These are phyloP conservation scores for Anthonomus grandis DNA, from an alignment of 1,140 invertebrate species.

Conservation along the genomic window DNA sequence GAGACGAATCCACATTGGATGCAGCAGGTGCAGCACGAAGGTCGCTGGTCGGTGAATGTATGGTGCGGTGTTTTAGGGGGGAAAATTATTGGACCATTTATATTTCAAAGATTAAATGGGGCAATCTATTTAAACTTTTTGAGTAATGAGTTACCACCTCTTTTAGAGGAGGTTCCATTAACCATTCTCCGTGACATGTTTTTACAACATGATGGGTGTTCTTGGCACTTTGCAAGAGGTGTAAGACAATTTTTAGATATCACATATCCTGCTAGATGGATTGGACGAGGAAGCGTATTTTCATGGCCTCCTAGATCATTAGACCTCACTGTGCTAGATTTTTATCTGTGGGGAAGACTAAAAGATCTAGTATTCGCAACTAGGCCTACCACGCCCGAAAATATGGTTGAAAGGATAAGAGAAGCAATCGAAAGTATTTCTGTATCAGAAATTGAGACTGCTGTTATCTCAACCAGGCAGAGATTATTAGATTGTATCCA, in stretches of 20 bases:
- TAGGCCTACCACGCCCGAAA: too few relatives aligned
- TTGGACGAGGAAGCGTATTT: constrained; percentile 15
- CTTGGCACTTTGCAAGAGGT: constrained; percentile 26
- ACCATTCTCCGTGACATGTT: constrained; percentile 31
- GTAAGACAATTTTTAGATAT: constrained; percentile 8
- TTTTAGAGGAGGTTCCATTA: constrained; percentile 41
- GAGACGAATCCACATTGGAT: constrained; percentile 38
- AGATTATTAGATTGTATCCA: too few relatives aligned
- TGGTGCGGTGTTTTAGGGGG: constrained; percentile 42
- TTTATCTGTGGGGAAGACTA: too few relatives aligned
- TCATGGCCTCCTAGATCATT: neutral
- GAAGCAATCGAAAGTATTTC: too few relatives aligned
- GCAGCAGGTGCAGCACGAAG: constrained; percentile 19
- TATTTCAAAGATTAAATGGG: constrained; percentile 32
- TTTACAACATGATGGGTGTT: constrained; percentile 39
- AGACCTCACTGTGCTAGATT: too few relatives aligned
- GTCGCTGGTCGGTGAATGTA: constrained; percentile 33
- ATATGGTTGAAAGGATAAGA: too few relatives aligned
- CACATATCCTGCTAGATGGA: neutral
- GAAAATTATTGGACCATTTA: constrained; percentile 38
- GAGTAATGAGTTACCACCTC: constrained; percentile 35
- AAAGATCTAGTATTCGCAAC: too few relatives aligned
- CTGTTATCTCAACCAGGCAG: too few relatives aligned
- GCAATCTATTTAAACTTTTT: constrained; percentile 40
- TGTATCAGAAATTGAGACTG: too few relatives aligned